Base-by-base conservation (phyloP, 1,140 invertebrate species). In the Euwallacea fornicatus region DNA sequence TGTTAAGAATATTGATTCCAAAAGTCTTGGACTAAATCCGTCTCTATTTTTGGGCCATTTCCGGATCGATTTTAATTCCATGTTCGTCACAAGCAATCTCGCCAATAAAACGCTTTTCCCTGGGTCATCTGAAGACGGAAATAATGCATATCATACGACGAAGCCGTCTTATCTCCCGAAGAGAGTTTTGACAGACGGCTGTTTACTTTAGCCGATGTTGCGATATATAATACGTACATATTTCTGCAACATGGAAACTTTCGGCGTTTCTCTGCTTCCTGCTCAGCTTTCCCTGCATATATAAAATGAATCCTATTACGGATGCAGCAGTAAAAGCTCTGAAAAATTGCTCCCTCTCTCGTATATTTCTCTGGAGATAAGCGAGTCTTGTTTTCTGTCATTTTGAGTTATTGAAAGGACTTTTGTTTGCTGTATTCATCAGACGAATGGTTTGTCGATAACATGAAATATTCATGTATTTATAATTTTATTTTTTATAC, bases 331-430 rank as follows among this genome's bases (percentile, higher is more conserved):
- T 60, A 60, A 60, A 60, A 7, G 21, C 41, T 60, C 42, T 16
- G 42, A 60, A 60, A 42, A 60, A 41, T 60, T 56, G 9, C 16
- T 56, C 16, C 54, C 16, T 60, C 16, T 33, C 58, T 41, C 10
- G 42, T 60, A 60, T 42, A 60, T 60, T 42, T 60, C 58, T 60
- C 58, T 11, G 54, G 54, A 56, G 54, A 56, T 56, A 56, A 56
- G 54, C 54, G 54, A 56, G 54, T 15, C 54, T 56, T 56, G 54
- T 56, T 56, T 56, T 56, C 11, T 50, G 46, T 50, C 46, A 50
- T 50, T 50, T 50, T 56, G 54, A 56, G n/a, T 56, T 56, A 56
- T 56, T 56, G 54, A 56, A 56, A 56, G 16, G 41, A 60, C 58
- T n/a, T 33, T 42, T 60, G 21, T 41, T 42, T 41, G 16, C 54